Evolutionary conservation across 2,113 vertebrate species (phyloP).

Genomic region (cattle (Bos taurus)): ARS-UCD2.0 NC_037349.1:10309501-10310000

Average conservation of each 20-base stretch:
- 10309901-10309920: not conserved
- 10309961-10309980: not conserved
- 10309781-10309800: not conserved
- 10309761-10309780: not conserved
- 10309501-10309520: not conserved
- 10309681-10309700: rapidly evolving
- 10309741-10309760: not conserved
- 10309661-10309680: no score
- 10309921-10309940: not conserved
- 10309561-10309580: not conserved
- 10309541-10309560: not conserved
- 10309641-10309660: not conserved
- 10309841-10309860: not conserved
- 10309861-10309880: not conserved
- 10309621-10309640: not conserved
- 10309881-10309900: not conserved
- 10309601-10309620: not conserved
- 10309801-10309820: not conserved
- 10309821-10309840: not conserved
- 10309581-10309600: not conserved
- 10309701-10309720: not conserved
- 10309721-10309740: not conserved
- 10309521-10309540: not conserved
- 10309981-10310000: not conserved
- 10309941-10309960: not conserved